Evolutionary conservation across 2,888 invertebrate species (phyloP).

Genomic region (Linnaemya vulpina): DNA sequence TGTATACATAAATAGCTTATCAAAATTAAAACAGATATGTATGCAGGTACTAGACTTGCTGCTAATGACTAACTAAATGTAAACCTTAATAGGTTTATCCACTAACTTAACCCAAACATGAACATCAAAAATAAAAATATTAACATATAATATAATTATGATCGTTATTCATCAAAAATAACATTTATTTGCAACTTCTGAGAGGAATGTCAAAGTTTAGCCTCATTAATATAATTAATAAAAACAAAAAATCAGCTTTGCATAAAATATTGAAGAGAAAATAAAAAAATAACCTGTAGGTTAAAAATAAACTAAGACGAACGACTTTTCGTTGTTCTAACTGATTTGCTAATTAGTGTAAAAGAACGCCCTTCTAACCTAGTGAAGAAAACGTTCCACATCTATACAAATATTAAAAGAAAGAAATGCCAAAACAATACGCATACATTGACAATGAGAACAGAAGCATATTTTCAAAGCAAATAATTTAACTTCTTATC

Average conservation of each 20-base stretch:
- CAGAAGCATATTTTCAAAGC: not conserved
- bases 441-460: conserved; percentile 13
- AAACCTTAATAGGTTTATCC: not conserved
- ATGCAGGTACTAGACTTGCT: no score
- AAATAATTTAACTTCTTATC: not conserved
- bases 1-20: no score
- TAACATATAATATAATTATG: no score
- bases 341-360: conserved; percentile 47
- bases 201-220: not conserved
- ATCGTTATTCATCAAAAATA: no score
- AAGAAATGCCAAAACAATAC: conserved; percentile 37
- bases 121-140: not conserved
- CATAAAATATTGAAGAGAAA: not conserved
- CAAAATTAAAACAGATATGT: no score
- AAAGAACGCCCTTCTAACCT: conserved; percentile 68
- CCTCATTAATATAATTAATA: not conserved
- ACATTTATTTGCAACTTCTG: no score
- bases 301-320: conserved; percentile 50
- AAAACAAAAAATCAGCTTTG: not conserved
- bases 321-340: conserved; percentile 2
- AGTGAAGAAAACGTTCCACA: conserved; percentile 57
- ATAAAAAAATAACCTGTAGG: not conserved
- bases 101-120: not conserved
- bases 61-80: no score
- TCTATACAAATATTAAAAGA: conserved; percentile 34